These are phyloP conservation scores for Panurus biarmicus DNA, from an alignment of 2,113 vertebrate species.

Conservation along the genomic window DNA sequence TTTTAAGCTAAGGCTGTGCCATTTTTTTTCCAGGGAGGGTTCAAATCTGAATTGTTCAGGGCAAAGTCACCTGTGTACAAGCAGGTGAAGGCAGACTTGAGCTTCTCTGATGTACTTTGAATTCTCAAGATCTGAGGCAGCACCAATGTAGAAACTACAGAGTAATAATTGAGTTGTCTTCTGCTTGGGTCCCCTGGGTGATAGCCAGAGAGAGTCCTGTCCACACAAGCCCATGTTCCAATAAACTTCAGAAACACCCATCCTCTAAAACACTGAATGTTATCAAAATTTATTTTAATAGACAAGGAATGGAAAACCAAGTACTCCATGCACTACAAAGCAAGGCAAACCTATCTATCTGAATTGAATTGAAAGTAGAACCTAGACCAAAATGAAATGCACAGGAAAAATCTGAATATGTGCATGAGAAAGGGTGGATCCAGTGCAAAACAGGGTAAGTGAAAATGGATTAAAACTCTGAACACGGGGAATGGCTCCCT, in stretches of 20 bases:
- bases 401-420: not conserved
- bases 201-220: not conserved
- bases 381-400: not conserved
- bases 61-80: not conserved
- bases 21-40: not conserved
- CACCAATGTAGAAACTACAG: rapidly evolving
- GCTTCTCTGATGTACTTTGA: not conserved
- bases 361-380: not conserved
- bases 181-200: not conserved
- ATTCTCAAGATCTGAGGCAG: not conserved
- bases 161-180: not conserved
- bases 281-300: not conserved
- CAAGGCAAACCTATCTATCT: not conserved
- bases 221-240: not conserved
- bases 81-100: not conserved
- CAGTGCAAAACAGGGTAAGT: not conserved
- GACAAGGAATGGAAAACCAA: not conserved
- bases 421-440: not conserved
- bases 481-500: not conserved
- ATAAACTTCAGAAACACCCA: not conserved
- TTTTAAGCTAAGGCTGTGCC: not conserved
- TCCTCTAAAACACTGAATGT: not conserved
- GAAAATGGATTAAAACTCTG: not conserved
- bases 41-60: not conserved
- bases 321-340: not conserved